phyloP scores from a whole-genome alignment of 2,797 vertebrate species.

The Ciconia nigra region DNA sequence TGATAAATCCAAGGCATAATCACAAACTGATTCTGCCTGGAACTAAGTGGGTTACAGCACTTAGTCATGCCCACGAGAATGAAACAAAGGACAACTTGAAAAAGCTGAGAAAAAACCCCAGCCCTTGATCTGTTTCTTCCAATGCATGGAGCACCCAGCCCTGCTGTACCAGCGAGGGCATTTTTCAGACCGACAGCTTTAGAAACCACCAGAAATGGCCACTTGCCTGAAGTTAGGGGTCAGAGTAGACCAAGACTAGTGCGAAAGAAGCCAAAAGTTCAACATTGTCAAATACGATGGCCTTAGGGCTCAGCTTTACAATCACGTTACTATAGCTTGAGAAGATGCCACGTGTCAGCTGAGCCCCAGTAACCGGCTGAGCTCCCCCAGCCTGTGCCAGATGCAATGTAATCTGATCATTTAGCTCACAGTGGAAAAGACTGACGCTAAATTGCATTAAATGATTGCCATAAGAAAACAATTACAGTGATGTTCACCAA shows the following conservation, averaged over 20 bases:
- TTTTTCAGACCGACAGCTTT: background rate
- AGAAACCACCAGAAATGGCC: background rate
- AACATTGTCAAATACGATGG: fast-evolving
- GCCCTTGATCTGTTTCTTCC: background rate
- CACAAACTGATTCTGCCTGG: slow-evolving; percentile 36
- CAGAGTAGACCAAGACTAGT: background rate
- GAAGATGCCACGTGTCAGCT: slow-evolving; percentile 23
- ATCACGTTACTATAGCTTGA: background rate
- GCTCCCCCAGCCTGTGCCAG: slow-evolving; percentile 12
- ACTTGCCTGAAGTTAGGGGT: background rate
- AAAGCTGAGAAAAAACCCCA: background rate
- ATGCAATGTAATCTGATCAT: background rate
- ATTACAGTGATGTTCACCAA: background rate
- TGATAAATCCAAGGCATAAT: slow-evolving; percentile 19
- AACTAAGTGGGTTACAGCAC: slow-evolving; percentile 35
- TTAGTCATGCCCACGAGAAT: background rate
- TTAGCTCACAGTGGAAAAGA: background rate
- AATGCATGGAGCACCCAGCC: background rate
- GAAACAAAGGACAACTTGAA: slow-evolving; percentile 16
- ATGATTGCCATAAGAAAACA: background rate
- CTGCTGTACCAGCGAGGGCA: background rate
- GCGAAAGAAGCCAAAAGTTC: background rate
- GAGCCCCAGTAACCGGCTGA: background rate
- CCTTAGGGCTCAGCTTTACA: slow-evolving; percentile 22
- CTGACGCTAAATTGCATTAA: background rate